A percentile compares a stretch with the other conserved stretches of the same genome.
Evolutionary conservation across 1,140 invertebrate genomes (phyloP).

Genomic region (Trialeurodes vaporariorum): DNA sequence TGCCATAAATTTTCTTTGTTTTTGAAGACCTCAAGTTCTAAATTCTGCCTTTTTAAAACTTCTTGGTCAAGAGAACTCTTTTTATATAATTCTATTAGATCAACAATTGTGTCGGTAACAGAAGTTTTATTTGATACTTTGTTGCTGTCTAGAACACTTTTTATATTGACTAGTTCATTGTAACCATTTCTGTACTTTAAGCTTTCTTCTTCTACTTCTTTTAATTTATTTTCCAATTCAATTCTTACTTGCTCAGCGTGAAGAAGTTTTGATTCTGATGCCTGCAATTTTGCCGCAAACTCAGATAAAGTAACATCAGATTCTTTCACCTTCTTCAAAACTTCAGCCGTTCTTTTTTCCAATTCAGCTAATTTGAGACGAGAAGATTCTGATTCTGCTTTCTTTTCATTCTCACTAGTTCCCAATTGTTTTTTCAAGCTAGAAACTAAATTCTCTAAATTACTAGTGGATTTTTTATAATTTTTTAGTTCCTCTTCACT

Average conservation of each 20-base stretch:
- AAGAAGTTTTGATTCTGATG: neutral
- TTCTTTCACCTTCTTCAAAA: constrained; percentile 8
- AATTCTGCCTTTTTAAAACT: neutral
- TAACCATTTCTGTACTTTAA: constrained; percentile 20
- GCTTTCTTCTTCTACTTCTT: constrained; percentile 20
- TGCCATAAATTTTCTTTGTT: neutral
- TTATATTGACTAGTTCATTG: constrained; percentile 22
- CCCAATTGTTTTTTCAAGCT: neutral
- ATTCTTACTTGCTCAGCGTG: constrained; percentile 7
- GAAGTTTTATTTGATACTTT: neutral
- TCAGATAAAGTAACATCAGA: constrained; percentile 10
- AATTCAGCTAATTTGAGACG: constrained; percentile 26
- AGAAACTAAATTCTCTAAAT: neutral
- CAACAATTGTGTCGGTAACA: neutral
- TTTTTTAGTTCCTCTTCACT: constrained; percentile 20
- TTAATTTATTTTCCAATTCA: constrained; percentile 19
- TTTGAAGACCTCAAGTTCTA: neutral
- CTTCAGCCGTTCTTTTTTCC: neutral
- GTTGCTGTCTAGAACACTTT: constrained; percentile 21
- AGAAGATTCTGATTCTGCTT: constrained; percentile 12
- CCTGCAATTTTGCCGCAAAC: constrained; percentile 10
- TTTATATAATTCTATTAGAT: neutral
- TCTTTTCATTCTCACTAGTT: neutral
- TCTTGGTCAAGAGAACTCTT: neutral
- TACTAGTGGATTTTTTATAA: neutral